Percentiles rank a stretch among this genome's conserved stretches.
These are phyloP conservation scores for Hydrochoerus hydrochaeris DNA, from an alignment of 2,113 vertebrate genomes.

Conservation along the genomic window DNA sequence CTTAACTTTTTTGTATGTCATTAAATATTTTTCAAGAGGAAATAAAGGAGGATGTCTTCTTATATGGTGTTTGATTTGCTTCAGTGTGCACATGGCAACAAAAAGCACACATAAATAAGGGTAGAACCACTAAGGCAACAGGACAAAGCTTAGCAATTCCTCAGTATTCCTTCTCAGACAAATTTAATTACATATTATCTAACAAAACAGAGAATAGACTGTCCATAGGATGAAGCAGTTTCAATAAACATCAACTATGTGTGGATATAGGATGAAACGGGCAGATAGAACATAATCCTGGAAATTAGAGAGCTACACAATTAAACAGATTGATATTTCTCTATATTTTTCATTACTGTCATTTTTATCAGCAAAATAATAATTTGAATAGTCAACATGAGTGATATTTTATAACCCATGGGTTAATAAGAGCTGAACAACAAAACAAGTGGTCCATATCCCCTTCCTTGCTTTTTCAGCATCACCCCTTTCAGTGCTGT, in stretches of 20 bases:
- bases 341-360: not conserved
- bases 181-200: not conserved
- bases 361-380: not conserved
- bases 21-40: too few relatives aligned
- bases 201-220: not conserved
- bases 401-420: not conserved
- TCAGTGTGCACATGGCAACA: not conserved
- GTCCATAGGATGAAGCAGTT: not conserved
- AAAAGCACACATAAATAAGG: not conserved
- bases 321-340: conserved; percentile 10
- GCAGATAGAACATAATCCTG: not conserved
- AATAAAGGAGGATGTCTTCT: not conserved
- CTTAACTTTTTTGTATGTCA: too few relatives aligned
- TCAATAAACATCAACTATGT: not conserved
- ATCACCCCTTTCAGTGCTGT: not conserved
- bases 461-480: conserved; percentile 22
- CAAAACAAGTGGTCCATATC: not conserved
- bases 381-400: not conserved
- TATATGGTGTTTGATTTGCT: not conserved
- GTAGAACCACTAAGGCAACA: not conserved
- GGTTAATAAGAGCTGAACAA: not conserved
- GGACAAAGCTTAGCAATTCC: not conserved
- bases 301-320: conserved; percentile 18
- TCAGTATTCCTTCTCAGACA: not conserved
- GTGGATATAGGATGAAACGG: not conserved